These are phyloP conservation scores for Stramonita haemastoma DNA, from an alignment of 2,888 invertebrate genomes.

Conservation along the genomic window DNA sequence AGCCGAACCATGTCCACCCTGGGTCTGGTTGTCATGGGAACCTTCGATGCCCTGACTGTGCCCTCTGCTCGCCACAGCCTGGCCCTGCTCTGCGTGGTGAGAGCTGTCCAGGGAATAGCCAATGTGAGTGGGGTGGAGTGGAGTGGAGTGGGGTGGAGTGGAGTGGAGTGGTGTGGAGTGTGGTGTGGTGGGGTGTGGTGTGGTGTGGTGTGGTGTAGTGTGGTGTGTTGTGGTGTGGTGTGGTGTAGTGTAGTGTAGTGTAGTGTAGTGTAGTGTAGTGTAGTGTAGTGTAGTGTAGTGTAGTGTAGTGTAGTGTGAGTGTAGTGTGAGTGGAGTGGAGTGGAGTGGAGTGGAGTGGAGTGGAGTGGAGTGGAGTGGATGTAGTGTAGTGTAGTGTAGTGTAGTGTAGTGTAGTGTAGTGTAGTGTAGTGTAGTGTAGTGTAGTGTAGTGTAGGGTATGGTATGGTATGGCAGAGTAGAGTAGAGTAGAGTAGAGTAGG, in stretches of 20 bases:
- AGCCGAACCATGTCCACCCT: neutral
- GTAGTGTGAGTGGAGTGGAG: no score
- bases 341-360: no score
- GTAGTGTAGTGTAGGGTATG: neutral
- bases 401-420: conserved; percentile 1
- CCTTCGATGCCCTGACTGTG: neutral
- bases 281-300: neutral
- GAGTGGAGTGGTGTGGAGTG: neutral
- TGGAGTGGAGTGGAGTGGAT: no score
- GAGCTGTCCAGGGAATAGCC: neutral
- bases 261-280: neutral
- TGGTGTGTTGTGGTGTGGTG: conserved; percentile 24
- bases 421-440: neutral
- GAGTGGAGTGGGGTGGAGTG: neutral
- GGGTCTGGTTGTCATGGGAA: neutral
- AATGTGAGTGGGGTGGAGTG: no score
- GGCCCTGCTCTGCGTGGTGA: neutral
- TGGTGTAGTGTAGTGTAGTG: neutral
- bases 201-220: conserved; percentile 7
- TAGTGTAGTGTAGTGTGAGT: neutral
- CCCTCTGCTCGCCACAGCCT: neutral
- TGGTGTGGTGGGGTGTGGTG: conserved; percentile 14
- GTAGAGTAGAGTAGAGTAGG: neutral
- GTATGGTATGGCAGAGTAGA: no score
- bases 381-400: neutral